Base-by-base conservation (phyloP, 2,113 vertebrate species). In the Tupaia chinensis region DNA sequence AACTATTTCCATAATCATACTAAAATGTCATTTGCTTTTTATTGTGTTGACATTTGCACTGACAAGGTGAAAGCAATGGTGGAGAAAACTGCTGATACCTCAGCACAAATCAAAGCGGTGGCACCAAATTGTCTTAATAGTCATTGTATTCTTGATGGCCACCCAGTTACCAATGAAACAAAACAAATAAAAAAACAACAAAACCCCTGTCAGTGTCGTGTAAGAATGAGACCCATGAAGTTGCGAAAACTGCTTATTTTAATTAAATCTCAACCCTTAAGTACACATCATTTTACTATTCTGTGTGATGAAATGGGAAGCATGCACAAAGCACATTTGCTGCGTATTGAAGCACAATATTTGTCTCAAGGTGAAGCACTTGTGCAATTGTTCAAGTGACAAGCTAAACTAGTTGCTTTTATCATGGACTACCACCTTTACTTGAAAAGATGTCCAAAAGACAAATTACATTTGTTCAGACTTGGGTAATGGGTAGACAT, bases 381-480 rank as follows among this genome's bases (percentile, higher is more conserved):
- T 5, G 7, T 32, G 14, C 3, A 7, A 3, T 10, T 78, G 74
- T 87, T 66, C 74, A 72, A 84, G 66, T 93, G 94, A 93, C 44
- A 44, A 79, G 73, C 34, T 70, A 83, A 92, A 88, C 81, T 93
- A 83, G 66, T n/a, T 7, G 8, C 44, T 56, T 94, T 32, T 76
- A 9, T 92, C 80, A 34, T 2, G 25, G 58, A 94, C 70, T 12
- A 44, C n/a, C 11, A n/a, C 29, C 68, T 85, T 56, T 74, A 85
- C 44, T 76, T 79, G 77, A 85, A 91, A 72, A 68, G 66, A 80
- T 23, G 73, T 10, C 9, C 25, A 14, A 53, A 54, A 78, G 60
- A 88, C 60, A 87, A 69, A 76, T 68, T 44, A 73, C 10, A 80
- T 11, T 27, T 81, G 68, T 70, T 96, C 56, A 78, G 15, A 66